phyloP scores from a whole-genome alignment of 2,797 vertebrate genomes.

The Antrozous pallidus region DNA sequence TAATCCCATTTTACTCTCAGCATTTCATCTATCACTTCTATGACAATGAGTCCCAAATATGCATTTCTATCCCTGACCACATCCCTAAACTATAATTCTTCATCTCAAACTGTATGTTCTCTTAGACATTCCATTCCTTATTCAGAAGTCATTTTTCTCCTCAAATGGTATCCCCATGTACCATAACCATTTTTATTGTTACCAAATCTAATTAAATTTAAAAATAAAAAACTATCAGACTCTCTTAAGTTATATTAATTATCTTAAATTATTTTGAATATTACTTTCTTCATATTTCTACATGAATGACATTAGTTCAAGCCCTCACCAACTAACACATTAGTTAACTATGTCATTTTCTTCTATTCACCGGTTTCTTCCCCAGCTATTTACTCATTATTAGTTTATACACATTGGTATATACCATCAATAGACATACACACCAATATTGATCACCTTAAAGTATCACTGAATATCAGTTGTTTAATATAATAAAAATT shows the following conservation, averaged over 20 bases:
- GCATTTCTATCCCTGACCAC: neutral
- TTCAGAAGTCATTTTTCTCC: conserved; percentile 2
- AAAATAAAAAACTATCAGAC: neutral
- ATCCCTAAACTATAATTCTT: neutral
- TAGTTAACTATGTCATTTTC: neutral
- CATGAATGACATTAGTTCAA: conserved; percentile 7
- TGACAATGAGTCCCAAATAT: conserved; percentile 11
- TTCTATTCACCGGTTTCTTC: conserved; percentile 3
- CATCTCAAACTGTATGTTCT: conserved; percentile 53
- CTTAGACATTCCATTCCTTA: conserved; percentile 21
- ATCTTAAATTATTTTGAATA: neutral
- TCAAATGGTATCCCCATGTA: neutral
- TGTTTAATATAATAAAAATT: neutral
- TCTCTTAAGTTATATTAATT: neutral
- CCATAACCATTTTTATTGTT: neutral
- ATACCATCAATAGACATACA: neutral
- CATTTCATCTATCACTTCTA: conserved; percentile 51
- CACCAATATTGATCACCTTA: neutral
- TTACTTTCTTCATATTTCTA: conserved; percentile 37
- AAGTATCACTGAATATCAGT: neutral
- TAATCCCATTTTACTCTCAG: conserved; percentile 20
- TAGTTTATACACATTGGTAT: neutral
- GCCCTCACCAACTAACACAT: neutral
- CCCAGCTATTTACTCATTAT: neutral
- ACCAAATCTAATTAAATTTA: conserved; percentile 2